Evolutionary conservation across 2,888 invertebrate genomes (phyloP), one percentile per base, ranked within the genome.

Genomic region (Thereva nobilitata): DNA sequence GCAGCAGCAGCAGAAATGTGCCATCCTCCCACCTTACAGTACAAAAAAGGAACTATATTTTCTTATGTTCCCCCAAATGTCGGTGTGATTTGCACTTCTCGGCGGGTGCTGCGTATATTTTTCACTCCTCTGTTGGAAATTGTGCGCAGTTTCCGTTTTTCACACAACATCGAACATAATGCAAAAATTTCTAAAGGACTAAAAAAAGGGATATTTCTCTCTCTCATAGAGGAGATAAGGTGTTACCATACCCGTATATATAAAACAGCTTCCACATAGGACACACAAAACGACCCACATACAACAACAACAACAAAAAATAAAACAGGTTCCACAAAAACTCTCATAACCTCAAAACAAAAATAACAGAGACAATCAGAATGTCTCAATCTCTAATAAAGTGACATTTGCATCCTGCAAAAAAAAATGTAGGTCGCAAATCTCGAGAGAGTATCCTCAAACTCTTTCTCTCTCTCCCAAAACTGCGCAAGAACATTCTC

Each of bases 1-100:
- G 23, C 23, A 23, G 23, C 23, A 23, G 23, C 23, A 23, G 23
- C 2, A 23, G 23, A 23, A 23, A 23, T 23, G 23, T 35, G 53
- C 10, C 38, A 38, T 53, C 37, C 53, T 53, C 53, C 53, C 37
- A 6, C 50, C 50, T 50, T 50, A 34, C 23, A 50, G 34, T 50
- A n/a, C 1, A 23, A 23, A 23, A 23, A 23, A 23, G 23, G 23
- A 23, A 23, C 23, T 23, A 23, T 23, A n/a, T 6, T 9, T 50
- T 50, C 50, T 50, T 50, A 50, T 6, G 50, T 50, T 50, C 50
- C 23, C 23, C 23, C 23, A 12, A 50, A 50, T 50, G 23, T 59
- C 57, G 57, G 57, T 59, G 57, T 45, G 57, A 59, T 47, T 59
- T 59, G 57, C 47, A 59, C 57, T 47, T 59, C 47, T 47, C 57